Evolutionary conservation across 2,797 vertebrate species (phyloP).

Genomic region (Rhinella marina): DNA sequence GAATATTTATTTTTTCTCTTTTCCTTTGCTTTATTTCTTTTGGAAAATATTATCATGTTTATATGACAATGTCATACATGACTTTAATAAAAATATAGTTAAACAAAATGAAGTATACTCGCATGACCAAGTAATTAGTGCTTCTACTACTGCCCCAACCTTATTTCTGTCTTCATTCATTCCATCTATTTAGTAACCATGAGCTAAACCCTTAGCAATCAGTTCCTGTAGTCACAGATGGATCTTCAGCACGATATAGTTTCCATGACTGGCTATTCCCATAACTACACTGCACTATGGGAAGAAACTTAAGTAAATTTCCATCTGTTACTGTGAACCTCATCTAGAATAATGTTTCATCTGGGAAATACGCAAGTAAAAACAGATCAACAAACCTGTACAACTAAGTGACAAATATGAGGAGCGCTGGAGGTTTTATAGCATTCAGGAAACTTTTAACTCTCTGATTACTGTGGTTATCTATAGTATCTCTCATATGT

Average conservation of each 20-base stretch:
- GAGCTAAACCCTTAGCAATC: background rate
- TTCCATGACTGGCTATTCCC: slow-evolving; percentile 61
- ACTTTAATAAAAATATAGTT: no score
- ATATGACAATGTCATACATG: no score
- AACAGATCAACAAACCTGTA: background rate
- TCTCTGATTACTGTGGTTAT: background rate
- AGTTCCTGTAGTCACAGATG: background rate
- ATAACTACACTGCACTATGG: slow-evolving; percentile 45
- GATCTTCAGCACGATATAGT: slow-evolving; percentile 1
- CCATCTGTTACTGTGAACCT: slow-evolving; percentile 70
- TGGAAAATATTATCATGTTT: no score
- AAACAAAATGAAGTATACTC: no score
- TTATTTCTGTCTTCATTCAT: background rate
- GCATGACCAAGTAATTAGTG: background rate
- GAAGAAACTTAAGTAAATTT: slow-evolving; percentile 58
- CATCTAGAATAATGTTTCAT: slow-evolving; percentile 55
- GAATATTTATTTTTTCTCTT: no score
- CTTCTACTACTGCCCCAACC: background rate
- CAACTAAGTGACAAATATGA: background rate
- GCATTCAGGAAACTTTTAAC: background rate
- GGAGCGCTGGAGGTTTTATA: background rate
- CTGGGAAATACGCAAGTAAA: slow-evolving; percentile 63
- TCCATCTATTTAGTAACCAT: background rate
- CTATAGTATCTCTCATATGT: background rate
- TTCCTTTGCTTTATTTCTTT: no score